phyloP scores from a whole-genome alignment of 2,888 invertebrate genomes.

The Eurytoma californica region DNA sequence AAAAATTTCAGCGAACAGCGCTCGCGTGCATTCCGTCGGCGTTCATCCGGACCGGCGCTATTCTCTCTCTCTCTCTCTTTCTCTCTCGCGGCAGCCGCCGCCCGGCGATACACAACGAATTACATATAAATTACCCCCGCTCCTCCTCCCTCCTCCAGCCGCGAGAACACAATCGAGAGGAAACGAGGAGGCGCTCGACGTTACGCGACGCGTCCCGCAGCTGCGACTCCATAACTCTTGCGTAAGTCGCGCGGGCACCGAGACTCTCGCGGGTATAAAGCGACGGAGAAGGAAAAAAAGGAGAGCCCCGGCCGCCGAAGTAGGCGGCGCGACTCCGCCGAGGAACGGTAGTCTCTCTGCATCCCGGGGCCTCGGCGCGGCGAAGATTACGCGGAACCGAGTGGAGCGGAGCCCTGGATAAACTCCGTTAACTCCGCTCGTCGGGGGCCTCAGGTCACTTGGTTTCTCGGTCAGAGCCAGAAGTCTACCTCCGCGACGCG shows the following conservation, averaged over 20 bases:
- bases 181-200: background rate
- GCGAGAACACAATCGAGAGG: too few species aligned
- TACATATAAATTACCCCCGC: too few species aligned
- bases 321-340: background rate
- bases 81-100: too few species aligned
- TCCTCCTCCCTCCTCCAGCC: too few species aligned
- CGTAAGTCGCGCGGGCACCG: conserved; percentile 1
- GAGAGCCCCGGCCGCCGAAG: background rate
- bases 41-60: too few species aligned
- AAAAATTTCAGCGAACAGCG: background rate
- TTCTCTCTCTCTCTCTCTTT: too few species aligned
- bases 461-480: conserved; percentile 70
- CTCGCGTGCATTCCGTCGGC: background rate
- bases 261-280: background rate
- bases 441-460: conserved; percentile 66
- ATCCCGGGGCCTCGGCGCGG: conserved; percentile 42
- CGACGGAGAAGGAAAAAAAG: background rate
- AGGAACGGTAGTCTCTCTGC: conserved; percentile 60
- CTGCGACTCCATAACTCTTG: background rate
- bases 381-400: conserved; percentile 53
- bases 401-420: conserved; percentile 62
- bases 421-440: conserved; percentile 68
- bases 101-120: background rate
- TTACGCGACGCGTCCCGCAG: background rate
- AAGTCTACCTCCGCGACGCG: conserved; percentile 22